Base-by-base conservation (phyloP, 2,113 vertebrate genomes). In the Pelodiscus sinensis region DNA sequence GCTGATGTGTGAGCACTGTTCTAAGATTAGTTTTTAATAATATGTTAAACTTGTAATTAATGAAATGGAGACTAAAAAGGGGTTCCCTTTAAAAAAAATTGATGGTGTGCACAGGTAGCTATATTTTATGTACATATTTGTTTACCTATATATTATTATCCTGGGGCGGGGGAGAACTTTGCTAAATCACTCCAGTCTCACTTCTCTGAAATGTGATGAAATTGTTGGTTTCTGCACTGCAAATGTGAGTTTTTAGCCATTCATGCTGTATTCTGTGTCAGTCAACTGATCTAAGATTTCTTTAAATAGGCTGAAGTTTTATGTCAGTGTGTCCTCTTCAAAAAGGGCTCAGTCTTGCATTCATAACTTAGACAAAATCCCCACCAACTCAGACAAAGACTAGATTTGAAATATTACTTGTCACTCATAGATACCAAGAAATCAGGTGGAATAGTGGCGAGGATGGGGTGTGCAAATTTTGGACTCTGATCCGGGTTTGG, bases 201-300 rank as follows among this genome's bases (percentile, higher is more conserved):
- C 13, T 8, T 55, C 58, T 56, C 15, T 75, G 58, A 93, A 92
- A 94, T 90, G n/a, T 11, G 16, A 86, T 85, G 62, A 31, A 58
- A 29, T 78, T 94, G 90, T 79, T 88, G 58, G 14, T 79, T 91
- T 62, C 84, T 35, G 22, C n/a, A 10, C 65, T 21, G 35, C n/a
- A 19, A 84, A 85, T 80, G 18, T 3, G 2, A 0, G 0, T 54
- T 77, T 21, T 77, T 5, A 25, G 24, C 22, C 38, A 50, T 25
- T 50, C 10, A 77, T 11, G 24, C 65, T 35, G n/a, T 35, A 35
- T 71, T 18, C 31, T 44, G 31, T 1, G 2, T 55, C 81, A 94
- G 88, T 6, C 92, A 60, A 38, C 86, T 90, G 62, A 92, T 58
- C 35, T 84, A 93, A 71, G 62, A 68, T 84, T 94, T 92, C 86